A percentile compares a stretch with the other conserved stretches of the same genome.
Conservation (phyloP, 2,113 vertebrate species). For the Sitta europaea region DNA sequence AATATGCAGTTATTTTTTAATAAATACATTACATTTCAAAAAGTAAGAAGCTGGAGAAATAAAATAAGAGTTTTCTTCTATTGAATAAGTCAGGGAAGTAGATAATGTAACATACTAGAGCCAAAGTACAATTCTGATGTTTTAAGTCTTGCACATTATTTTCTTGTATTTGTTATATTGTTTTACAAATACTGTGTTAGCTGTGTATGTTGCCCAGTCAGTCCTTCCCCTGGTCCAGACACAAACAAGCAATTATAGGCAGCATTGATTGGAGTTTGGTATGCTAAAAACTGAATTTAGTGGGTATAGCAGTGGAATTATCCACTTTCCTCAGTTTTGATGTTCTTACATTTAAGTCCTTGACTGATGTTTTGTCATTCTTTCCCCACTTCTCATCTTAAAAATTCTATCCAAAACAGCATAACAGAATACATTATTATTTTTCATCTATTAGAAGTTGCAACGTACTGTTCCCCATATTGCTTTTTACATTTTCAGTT, state of each 20-base stretch:
- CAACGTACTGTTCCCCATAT: neutral
- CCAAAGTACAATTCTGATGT: neutral
- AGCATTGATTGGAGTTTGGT: neutral
- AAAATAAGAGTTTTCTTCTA: neutral
- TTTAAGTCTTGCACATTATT: neutral
- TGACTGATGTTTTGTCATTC: neutral
- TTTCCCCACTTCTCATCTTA: neutral
- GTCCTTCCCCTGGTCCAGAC: neutral
- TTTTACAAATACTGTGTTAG: neutral
- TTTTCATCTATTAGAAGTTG: neutral
- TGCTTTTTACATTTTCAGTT: neutral
- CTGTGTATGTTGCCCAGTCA: neutral
- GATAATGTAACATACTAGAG: neutral
- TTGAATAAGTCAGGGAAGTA: fast-evolving
- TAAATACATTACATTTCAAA: neutral
- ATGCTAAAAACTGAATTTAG: neutral
- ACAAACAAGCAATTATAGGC: neutral
- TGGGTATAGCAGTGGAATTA: neutral
- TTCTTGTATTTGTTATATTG: neutral
- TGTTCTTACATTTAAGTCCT: neutral
- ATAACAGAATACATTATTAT: neutral
- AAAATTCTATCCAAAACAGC: neutral
- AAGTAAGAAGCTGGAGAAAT: neutral
- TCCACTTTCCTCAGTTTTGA: neutral
- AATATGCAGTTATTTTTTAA: neutral